Evolutionary conservation across 2,888 invertebrate species (phyloP), one percentile per base, ranked within the genome.

Genomic region (Thera britannica): DNA sequence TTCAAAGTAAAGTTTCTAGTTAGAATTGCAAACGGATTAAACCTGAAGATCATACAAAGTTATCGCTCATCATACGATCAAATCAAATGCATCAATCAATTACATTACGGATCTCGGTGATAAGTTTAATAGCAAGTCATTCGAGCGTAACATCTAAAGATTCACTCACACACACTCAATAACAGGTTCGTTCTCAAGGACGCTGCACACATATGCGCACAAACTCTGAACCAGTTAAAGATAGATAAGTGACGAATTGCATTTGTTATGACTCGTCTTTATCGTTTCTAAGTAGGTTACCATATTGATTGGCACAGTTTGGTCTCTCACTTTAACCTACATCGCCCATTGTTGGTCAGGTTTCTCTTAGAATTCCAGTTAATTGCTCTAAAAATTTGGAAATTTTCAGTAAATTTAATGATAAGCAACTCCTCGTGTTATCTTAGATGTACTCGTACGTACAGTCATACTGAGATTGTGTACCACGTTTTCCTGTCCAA

Each of bases 221-320:
- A 63, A 34, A 2, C 34, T 57, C 56, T 62, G 49, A 62, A 55
- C 57, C 54, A 65, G 62, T 67, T 51, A 61, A n/a, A 51, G 5
- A 41, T 49, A 58, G 65, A 67, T 71, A 67, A 54, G 11, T 3
- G 23, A 56, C 63, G 58, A 69, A 72, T 72, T 63, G 52, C 55
- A 56, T 67, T 65, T 70, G 68, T 73, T 72, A 58, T 67, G 68
- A 67, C 70, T 72, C 58, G 44, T 35, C 51, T 23, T 67, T 72
- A 71, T 72, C 72, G 66, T 46, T 41, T 36, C 55, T 12, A 65
- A 62, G 62, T 74, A 58, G 69, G 69, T 66, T 70, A 69, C 44
- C 9, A 44, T 66, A 66, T 71, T 67, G 58, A 52, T 52, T 52
- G 34, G 34, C 34, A 52, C 52, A 8, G 52, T 34, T 34, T 9